These are phyloP conservation scores for Cecidostiba fungosa DNA, from an alignment of 2,888 invertebrate genomes.

Conservation along the genomic window DNA sequence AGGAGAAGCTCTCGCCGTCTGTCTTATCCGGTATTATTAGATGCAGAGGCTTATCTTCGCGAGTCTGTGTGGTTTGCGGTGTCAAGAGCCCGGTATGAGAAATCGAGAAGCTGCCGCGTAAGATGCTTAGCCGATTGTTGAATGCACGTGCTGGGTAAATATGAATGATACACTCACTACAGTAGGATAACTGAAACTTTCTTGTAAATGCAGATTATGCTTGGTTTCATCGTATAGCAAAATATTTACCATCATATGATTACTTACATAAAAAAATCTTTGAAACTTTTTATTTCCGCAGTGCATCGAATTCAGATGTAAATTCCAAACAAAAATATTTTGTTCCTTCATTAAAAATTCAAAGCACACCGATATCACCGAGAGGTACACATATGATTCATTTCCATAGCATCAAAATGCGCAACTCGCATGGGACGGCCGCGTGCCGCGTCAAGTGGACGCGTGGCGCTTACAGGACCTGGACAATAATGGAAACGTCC, in stretches of 20 bases:
- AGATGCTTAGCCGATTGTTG: neutral
- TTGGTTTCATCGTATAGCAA: no score
- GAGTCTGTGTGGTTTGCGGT: conserved; percentile 56
- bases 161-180: no score
- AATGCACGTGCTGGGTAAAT: no score
- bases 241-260: no score
- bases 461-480: conserved; percentile 63
- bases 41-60: conserved; percentile 59
- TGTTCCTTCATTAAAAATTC: conserved; percentile 41
- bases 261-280: no score
- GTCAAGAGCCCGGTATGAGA: neutral
- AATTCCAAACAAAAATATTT: conserved; percentile 28
- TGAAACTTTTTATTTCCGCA: neutral
- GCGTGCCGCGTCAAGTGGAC: conserved; percentile 70
- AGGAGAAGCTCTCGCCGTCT: neutral
- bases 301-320: neutral
- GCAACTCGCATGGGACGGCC: conserved; percentile 40
- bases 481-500: conserved; percentile 46
- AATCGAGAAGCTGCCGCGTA: conserved; percentile 57
- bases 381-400: conserved; percentile 6
- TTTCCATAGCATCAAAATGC: conserved; percentile 57
- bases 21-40: conserved; percentile 65
- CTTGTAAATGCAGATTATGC: neutral
- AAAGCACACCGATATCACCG: conserved; percentile 9
- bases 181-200: neutral